Percentiles rank a stretch among this genome's conserved stretches.
phyloP scores from a whole-genome alignment of 2,113 vertebrate species.

The Formicarius rufipectus region DNA sequence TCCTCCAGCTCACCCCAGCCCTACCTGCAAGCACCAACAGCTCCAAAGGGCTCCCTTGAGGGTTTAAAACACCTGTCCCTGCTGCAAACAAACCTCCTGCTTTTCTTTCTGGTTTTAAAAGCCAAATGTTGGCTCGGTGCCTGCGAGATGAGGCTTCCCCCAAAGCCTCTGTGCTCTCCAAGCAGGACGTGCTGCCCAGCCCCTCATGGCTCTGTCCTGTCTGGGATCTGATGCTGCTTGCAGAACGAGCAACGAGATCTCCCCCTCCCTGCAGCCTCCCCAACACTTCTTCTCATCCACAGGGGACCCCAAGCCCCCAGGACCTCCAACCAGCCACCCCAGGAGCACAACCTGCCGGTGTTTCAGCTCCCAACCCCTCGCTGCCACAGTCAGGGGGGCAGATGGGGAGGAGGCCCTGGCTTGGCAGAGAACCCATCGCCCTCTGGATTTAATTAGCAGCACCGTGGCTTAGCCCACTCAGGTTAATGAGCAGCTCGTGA shows the following conservation, averaged over 20 bases:
- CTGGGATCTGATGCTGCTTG: accelerated
- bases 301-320: not conserved
- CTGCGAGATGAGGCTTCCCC: not conserved
- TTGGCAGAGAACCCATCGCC: not conserved
- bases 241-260: not conserved
- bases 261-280: not conserved
- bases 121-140: accelerated
- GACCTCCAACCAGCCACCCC: accelerated
- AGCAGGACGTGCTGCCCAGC: accelerated
- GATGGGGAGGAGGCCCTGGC: accelerated
- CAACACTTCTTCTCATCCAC: accelerated
- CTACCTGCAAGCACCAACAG: not conserved
- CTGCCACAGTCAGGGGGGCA: accelerated
- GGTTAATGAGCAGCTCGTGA: not conserved
- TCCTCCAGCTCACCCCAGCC: not conserved
- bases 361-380: not conserved
- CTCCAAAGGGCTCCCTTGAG: accelerated
- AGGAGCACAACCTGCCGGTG: accelerated
- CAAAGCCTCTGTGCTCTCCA: not conserved
- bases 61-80: not conserved
- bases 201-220: not conserved
- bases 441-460: not conserved
- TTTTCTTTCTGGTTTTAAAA: accelerated
- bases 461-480: not conserved
- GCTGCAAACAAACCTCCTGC: not conserved